Conservation (phyloP, 2,888 invertebrate species). For the Tetragonula carbonaria region DNA sequence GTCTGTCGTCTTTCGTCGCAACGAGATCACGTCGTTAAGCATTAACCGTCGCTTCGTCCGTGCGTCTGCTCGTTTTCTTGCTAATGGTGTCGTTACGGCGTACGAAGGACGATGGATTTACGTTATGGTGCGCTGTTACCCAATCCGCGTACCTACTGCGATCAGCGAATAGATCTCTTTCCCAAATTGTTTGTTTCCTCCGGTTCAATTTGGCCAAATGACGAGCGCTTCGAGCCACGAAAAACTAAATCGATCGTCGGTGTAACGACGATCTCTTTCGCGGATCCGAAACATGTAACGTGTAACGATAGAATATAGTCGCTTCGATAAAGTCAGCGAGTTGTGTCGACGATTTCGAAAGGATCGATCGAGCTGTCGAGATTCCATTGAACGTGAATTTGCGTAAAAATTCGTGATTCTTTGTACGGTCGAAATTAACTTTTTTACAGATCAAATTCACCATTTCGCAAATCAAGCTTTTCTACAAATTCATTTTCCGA, state of each 20-base stretch:
- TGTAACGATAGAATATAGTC: not conserved
- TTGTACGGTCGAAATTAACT: no score
- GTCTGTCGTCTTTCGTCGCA: slow-evolving; percentile 54
- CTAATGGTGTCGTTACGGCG: slow-evolving; percentile 57
- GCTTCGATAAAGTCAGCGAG: no score
- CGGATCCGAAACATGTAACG: not conserved
- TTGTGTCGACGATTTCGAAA: no score
- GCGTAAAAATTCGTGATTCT: no score
- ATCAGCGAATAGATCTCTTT: slow-evolving; percentile 3
- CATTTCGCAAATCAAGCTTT: no score
- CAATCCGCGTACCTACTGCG: not conserved
- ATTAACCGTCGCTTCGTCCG: slow-evolving; percentile 53
- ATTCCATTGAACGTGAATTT: no score
- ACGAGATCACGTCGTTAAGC: slow-evolving; percentile 63
- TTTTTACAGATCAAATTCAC: no score
- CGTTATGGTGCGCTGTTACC: slow-evolving; percentile 15
- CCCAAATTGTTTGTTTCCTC: slow-evolving; percentile 2
- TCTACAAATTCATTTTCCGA: no score
- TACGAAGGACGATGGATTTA: slow-evolving; percentile 49
- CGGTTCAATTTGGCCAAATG: slow-evolving; percentile 20
- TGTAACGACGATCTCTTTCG: not conserved
- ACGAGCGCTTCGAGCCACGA: not conserved
- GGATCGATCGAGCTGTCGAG: no score
- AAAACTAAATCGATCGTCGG: not conserved
- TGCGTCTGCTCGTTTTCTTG: slow-evolving; percentile 53